Conservation (phyloP, 2,797 vertebrate genomes). For the Hydrolagus colliei region DNA sequence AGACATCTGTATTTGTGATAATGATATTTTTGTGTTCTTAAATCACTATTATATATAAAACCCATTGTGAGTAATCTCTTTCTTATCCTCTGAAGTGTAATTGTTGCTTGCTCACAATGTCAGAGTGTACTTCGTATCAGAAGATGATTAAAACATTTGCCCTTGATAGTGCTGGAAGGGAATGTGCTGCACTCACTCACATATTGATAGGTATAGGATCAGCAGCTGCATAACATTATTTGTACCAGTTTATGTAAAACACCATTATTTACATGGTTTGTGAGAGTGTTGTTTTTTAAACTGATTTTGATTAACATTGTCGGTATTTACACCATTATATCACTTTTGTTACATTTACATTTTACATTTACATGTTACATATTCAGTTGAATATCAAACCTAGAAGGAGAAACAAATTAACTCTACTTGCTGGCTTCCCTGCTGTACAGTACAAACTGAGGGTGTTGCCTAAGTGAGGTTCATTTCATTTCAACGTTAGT, state of each 20-base stretch:
- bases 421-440: too few relatives aligned
- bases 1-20: neutral
- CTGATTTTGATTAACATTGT: too few relatives aligned
- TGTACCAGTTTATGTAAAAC: neutral
- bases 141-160: neutral
- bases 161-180: neutral
- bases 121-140: neutral
- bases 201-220: neutral
- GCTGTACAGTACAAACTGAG: too few relatives aligned
- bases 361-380: too few relatives aligned
- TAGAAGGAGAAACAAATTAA: too few relatives aligned
- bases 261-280: too few relatives aligned
- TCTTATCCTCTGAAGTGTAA: neutral
- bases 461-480: too few relatives aligned
- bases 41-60: neutral
- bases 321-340: too few relatives aligned
- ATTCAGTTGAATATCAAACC: too few relatives aligned
- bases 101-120: neutral
- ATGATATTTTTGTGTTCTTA: neutral
- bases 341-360: too few relatives aligned
- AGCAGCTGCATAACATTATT: neutral
- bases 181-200: neutral
- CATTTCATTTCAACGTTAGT: too few relatives aligned
- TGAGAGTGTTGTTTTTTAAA: too few relatives aligned
- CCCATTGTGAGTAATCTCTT: neutral